Evolutionary conservation across 2,113 vertebrate genomes (phyloP), one percentile per base, ranked within the genome.

Genomic region (Plecturocebus donacophilus): DNA sequence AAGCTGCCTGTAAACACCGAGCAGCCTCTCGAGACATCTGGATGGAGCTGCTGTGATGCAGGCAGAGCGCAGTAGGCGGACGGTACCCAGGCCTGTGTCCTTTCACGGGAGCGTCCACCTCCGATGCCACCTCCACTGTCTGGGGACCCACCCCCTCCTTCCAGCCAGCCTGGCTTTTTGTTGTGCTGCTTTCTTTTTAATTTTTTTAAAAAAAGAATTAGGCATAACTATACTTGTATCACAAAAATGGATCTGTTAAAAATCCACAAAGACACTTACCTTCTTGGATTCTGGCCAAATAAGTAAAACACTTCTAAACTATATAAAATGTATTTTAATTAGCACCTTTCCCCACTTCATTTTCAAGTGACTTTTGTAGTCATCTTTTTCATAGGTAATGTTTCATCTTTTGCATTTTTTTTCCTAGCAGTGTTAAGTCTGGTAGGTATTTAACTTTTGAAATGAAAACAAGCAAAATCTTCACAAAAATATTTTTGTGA

Each of bases 171-270:
- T 9, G 16, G n/a, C 38, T 30, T 35, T 86, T 38, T 6, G 35
- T 10, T 30, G 1, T 2, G 11, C 8, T 58, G 52, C 30, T 35
- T 75, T 27, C 38, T 45, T 80, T 81, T 52, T 21, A 20, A 81
- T 70, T 70, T 30, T 61, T 30, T 6, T 58, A 0, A 3, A 70
- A 30, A 64, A n/a, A 38, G 17, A n/a, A 20, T 70, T 70, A 70
- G 68, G 16, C 35, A 38, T 70, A 38, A n/a, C 35, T 38, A 38
- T 70, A 70, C 35, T 70, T 66, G n/a, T 87, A n/a, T 90, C 54
- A 83, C 40, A 66, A 84, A 95, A 77, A 70, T 38, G 56, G 66
- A 38, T 47, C 80, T 95, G 58, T 58, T 86, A 80, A 71, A 86
- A 70, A 79, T 58, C 71, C 81, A 90, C 80, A 79, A 64, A 90